Evolutionary conservation across 2,888 invertebrate species (phyloP), one percentile per base, ranked within the genome.

Genomic region (Campoplex capitator): DNA sequence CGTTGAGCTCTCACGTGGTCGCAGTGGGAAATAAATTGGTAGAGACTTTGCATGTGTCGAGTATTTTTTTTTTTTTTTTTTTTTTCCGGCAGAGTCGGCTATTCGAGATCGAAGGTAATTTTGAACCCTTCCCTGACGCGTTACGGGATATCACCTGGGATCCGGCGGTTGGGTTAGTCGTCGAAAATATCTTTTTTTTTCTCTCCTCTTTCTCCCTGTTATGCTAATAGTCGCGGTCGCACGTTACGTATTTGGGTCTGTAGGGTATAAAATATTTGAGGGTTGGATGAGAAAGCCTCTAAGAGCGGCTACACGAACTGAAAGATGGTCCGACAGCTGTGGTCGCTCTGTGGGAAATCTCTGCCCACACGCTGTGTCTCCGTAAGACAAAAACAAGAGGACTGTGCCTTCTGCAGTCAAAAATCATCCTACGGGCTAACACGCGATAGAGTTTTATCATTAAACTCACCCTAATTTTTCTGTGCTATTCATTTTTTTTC

Each of bases 301-400:
- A 68, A 65, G 42, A 67, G 65, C n/a, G 32, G 65, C 70, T 68
- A 70, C 75, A 75, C 62, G 45, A 84, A 78, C 68, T 83, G 89
- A 90, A 91, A 92, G 91, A 92, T 91, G 91, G 90, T 90, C 90
- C 89, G 92, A 92, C 93, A 93, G 93, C 93, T 93, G 93, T 93
- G 87, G 84, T 84, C 84, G 81, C 82, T 83, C 93, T 92, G 92
- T 92, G 89, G 92, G 93, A 93, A 93, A 93, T 92, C 92, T 92
- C 91, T 91, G 90, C 91, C 92, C 93, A 93, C 92, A 93, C 92
- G 92, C 89, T 91, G 84, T 71, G 82, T 67, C 86, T 73, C 38
- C n/a, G 48, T 79, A 79, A 71, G 76, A 87, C 84, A 75, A 87
- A 79, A 68, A 86, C 68, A 56, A 77, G 58, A 77, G 28, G 38